A percentile compares a stretch with the other conserved stretches of the same genome.
Conservation (phyloP, 2,888 invertebrate species). For the Sesamia inferens region DNA sequence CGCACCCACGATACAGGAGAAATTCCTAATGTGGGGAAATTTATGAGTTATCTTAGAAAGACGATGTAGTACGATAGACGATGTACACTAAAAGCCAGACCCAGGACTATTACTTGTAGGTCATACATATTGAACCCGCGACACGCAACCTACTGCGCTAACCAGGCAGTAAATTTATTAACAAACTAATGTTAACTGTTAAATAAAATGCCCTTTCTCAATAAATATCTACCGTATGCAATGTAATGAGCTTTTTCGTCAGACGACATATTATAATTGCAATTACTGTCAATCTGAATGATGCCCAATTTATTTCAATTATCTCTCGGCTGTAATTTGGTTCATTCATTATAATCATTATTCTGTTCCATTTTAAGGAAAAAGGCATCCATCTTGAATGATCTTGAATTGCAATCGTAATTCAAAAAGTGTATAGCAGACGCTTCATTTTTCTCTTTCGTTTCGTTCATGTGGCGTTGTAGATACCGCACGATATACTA, state of each 20-base stretch:
- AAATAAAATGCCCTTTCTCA: slow-evolving; percentile 36
- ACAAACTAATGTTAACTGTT: slow-evolving; percentile 32
- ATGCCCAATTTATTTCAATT: slow-evolving; percentile 56
- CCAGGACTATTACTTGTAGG: no score
- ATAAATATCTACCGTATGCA: slow-evolving; percentile 40
- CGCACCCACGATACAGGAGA: no score
- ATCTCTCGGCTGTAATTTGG: slow-evolving; percentile 38
- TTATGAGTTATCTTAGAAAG: no score
- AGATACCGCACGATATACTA: no score
- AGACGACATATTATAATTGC: slow-evolving; percentile 37
- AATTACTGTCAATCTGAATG: slow-evolving; percentile 53
- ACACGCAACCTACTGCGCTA: no score
- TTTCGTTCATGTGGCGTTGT: no score
- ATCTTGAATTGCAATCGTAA: slow-evolving; percentile 35
- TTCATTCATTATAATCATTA: slow-evolving; percentile 53
- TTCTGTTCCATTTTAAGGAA: slow-evolving; percentile 30
- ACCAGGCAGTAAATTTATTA: not conserved
- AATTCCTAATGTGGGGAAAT: no score
- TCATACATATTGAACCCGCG: no score
- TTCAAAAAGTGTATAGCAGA: slow-evolving; percentile 1
- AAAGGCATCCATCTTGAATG: slow-evolving; percentile 38
- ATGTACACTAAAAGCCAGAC: no score
- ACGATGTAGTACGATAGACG: no score
- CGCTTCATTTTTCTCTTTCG: not conserved
- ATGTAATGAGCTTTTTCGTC: slow-evolving; percentile 40